A percentile compares a stretch with the other conserved stretches of the same genome.
Conservation (phyloP, 2,113 vertebrate genomes). For the Odobenus rosmarus region DNA sequence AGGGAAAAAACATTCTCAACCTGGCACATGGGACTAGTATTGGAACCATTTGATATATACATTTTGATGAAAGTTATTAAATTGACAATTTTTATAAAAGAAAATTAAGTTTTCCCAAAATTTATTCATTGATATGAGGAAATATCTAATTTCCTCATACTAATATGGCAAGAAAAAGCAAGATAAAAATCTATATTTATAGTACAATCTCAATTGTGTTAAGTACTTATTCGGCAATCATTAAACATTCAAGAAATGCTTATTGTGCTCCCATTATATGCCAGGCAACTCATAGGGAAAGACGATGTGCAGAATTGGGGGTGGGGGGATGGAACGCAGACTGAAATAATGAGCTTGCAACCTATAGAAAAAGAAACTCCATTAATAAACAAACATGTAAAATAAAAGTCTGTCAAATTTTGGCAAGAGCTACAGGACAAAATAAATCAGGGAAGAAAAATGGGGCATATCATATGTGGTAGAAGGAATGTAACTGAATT, state of each 20-base stretch:
- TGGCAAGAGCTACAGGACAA: neutral
- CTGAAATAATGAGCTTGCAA: neutral
- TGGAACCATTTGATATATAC: neutral
- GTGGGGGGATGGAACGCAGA: fast-evolving
- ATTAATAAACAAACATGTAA: neutral
- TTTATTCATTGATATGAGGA: neutral
- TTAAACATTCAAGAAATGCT: neutral
- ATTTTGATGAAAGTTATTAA: neutral
- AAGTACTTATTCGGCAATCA: neutral
- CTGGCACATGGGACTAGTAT: neutral
- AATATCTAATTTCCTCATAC: neutral
- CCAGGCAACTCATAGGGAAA: neutral
- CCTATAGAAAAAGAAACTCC: neutral
- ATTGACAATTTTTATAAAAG: neutral
- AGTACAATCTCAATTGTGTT: neutral
- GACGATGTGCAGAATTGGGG: fast-evolving
- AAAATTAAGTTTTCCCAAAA: neutral
- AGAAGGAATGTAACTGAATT: neutral
- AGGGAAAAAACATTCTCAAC: neutral
- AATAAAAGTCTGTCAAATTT: neutral
- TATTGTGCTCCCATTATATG: neutral
- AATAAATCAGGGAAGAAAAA: neutral
- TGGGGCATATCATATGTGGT: neutral
- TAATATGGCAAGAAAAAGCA: neutral
- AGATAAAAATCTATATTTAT: neutral